Evolutionary conservation across 1,140 invertebrate species (phyloP), one percentile per base, ranked within the genome.

Genomic region (Cyphomyrmex costatus): DNA sequence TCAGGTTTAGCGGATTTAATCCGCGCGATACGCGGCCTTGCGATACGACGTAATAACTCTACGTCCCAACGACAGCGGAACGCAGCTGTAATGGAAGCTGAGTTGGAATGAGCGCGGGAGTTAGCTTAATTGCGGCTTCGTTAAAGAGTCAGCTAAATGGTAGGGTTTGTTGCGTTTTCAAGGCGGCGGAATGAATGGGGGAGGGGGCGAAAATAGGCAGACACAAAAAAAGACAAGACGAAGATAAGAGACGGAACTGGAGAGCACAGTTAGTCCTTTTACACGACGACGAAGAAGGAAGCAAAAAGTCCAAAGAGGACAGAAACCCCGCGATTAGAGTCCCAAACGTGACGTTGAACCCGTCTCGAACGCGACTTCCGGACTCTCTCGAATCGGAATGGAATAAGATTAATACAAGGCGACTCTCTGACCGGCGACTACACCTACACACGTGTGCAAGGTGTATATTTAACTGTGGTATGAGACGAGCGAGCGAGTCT

Each of bases 381-480:
- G 79, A 42, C 51, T 66, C 63, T 66, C 33, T 84, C 56, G 71
- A 77, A 77, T 27, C 82, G 70, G 79, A 60, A 83, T 83, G 68
- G 68, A 83, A 83, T 83, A 74, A 73, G 53, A 83, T 83, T 83
- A 83, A 60, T 83, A 68, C 21, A 74, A 83, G 36, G 14, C 46
- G 36, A 21, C 53, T 58, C 51, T 58, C 66, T 46, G 66, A 24
- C 79, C 14, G 14, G 36, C 53, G 33, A n/a, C 33, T 24, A 82
- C 66, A 83, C 68, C 79, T 83, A 83, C 79, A 80, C 68, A 56
- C 27, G 46, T 56, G 65, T 46, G 79, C 79, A 61, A 74, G 56
- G 68, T 83, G 79, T 83, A 83, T 83, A 83, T 83, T 83, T 83
- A 83, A 83, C 79, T 33, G 33, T 8, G 79, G 79, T 24, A 61